Evolutionary conservation across 2,888 invertebrate genomes (phyloP).

Genomic region (Apamea monoglypha): DNA sequence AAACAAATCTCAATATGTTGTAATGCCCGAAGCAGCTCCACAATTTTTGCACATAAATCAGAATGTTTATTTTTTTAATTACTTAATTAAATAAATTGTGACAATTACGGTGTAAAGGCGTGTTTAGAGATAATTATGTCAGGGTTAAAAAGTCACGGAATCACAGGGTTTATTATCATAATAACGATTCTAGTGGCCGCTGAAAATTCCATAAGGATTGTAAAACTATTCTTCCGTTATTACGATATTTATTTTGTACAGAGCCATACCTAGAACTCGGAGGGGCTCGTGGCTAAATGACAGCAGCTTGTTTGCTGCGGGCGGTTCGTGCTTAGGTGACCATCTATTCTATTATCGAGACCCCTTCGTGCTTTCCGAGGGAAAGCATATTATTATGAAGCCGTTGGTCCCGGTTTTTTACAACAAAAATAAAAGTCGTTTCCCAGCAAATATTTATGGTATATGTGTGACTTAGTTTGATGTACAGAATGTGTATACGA

Average conservation of each 20-base stretch:
- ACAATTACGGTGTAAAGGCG: slow-evolving; percentile 25
- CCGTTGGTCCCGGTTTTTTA: no score
- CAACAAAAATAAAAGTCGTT: no score
- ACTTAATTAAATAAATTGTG: slow-evolving; percentile 46
- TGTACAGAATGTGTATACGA: no score
- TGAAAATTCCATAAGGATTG: slow-evolving; percentile 13
- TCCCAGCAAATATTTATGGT: no score
- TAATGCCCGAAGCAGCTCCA: neutral
- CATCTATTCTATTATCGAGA: no score
- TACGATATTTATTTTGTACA: neutral
- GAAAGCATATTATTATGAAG: no score
- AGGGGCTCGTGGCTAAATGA: neutral
- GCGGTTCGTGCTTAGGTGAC: no score
- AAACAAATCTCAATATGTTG: no score
- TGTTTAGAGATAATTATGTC: slow-evolving; percentile 51
- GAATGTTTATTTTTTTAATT: slow-evolving; percentile 28
- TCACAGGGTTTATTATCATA: slow-evolving; percentile 19
- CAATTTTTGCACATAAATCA: neutral
- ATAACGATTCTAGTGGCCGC: neutral
- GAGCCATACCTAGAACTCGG: neutral
- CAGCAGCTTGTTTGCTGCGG: no score
- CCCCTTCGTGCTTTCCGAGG: no score
- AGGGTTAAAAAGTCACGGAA: slow-evolving; percentile 45
- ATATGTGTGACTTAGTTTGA: no score
- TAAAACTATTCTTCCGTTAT: neutral